Conservation (phyloP, 1,140 invertebrate genomes). For the Zaprionus africanus region DNA sequence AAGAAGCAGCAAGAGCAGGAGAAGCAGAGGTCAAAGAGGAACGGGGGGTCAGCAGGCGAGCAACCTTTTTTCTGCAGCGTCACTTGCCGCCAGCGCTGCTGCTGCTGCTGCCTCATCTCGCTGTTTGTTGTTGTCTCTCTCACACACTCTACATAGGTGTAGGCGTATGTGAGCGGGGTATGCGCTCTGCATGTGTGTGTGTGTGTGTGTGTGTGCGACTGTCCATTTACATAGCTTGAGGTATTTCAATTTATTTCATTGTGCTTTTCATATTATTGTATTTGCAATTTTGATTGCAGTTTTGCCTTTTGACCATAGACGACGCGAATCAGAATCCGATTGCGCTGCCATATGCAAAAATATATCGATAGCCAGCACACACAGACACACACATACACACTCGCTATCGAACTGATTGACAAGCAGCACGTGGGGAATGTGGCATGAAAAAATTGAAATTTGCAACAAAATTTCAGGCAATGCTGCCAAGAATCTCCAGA, state of each 20-base stretch:
- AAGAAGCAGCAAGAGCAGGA: neutral
- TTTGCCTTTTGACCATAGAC: constrained; percentile 59
- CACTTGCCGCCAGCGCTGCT: constrained; percentile 24
- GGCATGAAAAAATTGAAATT: no score
- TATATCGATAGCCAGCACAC: constrained; percentile 31
- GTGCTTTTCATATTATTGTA: constrained; percentile 82
- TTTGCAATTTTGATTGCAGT: constrained; percentile 82
- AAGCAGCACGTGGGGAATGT: neutral
- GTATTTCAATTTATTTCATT: constrained; percentile 83
- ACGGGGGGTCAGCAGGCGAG: constrained; percentile 14
- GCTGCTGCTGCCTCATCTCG: constrained; percentile 15
- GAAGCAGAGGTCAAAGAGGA: neutral
- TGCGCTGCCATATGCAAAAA: constrained; percentile 36
- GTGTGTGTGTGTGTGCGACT: constrained; percentile 38
- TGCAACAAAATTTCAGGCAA: neutral
- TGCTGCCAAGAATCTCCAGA: neutral
- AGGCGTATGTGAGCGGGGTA: constrained; percentile 34
- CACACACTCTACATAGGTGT: constrained; percentile 32
- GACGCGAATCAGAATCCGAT: constrained; percentile 17
- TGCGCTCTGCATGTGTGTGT: constrained; percentile 19
- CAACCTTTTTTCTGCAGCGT: constrained; percentile 34
- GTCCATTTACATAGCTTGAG: constrained; percentile 77
- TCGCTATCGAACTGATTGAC: constrained; percentile 4
- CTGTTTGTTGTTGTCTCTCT: constrained; percentile 37
- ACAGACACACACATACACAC: constrained; percentile 8